These are phyloP conservation scores for Maniola jurtina DNA, from an alignment of 1,140 invertebrate genomes.

Conservation along the genomic window DNA sequence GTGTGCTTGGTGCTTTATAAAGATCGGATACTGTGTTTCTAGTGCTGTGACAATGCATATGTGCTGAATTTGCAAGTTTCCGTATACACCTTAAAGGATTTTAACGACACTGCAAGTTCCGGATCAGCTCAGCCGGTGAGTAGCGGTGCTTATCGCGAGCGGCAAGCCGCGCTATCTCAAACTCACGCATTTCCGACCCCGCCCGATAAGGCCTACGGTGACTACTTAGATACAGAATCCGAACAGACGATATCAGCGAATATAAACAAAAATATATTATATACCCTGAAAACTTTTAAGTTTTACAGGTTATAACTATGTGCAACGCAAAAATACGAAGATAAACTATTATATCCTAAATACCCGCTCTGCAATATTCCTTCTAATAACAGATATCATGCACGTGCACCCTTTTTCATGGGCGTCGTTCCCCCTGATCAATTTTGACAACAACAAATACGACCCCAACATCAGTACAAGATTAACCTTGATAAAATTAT, in stretches of 20 bases:
- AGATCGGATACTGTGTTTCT: constrained; percentile 67
- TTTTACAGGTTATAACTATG: neutral
- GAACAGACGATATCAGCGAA: neutral
- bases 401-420: constrained; percentile 19
- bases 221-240: constrained; percentile 4
- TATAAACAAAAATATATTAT: neutral
- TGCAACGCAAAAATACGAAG: neutral
- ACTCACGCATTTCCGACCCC: constrained; percentile 77
- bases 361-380: neutral
- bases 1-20: constrained; percentile 74
- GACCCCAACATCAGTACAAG: neutral
- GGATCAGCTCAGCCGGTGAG: constrained; percentile 76
- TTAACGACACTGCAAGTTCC: constrained; percentile 71
- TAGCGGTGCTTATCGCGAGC: constrained; percentile 72
- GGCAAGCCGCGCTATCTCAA: constrained; percentile 69
- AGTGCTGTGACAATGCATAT: constrained; percentile 70
- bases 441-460: constrained; percentile 8
- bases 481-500: neutral
- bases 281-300: neutral
- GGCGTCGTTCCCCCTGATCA: constrained; percentile 6
- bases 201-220: constrained; percentile 58
- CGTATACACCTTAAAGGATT: constrained; percentile 53
- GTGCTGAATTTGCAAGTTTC: constrained; percentile 59
- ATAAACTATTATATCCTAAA: neutral
- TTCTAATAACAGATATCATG: constrained; percentile 3